Evolutionary conservation across 2,888 invertebrate species (phyloP), one percentile per base, ranked within the genome.

Genomic region (Nineta flava): DNA sequence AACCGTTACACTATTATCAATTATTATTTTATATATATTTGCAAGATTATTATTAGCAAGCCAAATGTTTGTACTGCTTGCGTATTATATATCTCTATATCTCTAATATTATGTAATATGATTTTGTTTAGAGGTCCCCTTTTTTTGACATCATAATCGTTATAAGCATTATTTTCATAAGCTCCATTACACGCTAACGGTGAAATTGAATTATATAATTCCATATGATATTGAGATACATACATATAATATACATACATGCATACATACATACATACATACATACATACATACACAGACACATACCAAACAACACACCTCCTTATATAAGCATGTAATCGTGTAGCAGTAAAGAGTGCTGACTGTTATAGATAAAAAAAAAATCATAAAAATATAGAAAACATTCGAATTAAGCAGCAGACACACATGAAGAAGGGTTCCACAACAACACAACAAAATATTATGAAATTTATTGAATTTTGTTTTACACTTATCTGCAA

Each of bases 191-290:
- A 48, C 48, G 38, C 34, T 42, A 35, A 48, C 46, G 42, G 45
- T 19, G 42, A 44, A 62, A 64, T 62, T 62, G 63, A 64, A 63
- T 48, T 48, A 62, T 58, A 61, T 64, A 64, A 64, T 63, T 60
- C 61, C 53, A 54, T 56, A 58, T 47, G 48, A 59, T 60, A 58
- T 56, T 35, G 16, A 56, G 54, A 55, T 54, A 59, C 59, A 60
- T 62, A 62, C 57, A 55, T 57, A 57, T 58, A 57, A 54, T 55
- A 62, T 10, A 32, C 32, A 9, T n/a, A n/a, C n/a, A n/a, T n/a
- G n/a, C n/a, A n/a, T n/a, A n/a, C n/a, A n/a, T n/a, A n/a, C n/a
- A n/a, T n/a, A n/a, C n/a, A n/a, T n/a, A n/a, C n/a, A n/a, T n/a
- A n/a, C n/a, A n/a, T n/a, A n/a, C n/a, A n/a, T n/a, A n/a, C n/a